Evolutionary conservation across 2,888 invertebrate genomes (phyloP).

Genomic region (Euproctis similis): DNA sequence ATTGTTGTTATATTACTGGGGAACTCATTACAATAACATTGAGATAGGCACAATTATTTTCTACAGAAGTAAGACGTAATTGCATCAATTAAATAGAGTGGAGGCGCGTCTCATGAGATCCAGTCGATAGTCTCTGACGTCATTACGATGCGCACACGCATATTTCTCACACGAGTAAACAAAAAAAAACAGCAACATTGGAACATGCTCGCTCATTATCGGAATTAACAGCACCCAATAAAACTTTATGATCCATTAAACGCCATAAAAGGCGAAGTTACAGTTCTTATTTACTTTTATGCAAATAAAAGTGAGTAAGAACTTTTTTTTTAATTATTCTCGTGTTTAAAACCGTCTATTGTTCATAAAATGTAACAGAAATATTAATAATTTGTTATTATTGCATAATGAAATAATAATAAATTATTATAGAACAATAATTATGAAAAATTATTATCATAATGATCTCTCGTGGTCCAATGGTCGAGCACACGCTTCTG

Average conservation of each 20-base stretch:
- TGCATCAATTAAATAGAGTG: conserved; percentile 65
- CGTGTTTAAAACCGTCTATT: no score
- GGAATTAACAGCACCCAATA: conserved; percentile 41
- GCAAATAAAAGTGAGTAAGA: conserved; percentile 26
- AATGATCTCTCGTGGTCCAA: no score
- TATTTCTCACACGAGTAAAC: conserved; percentile 47
- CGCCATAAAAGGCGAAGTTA: conserved; percentile 36
- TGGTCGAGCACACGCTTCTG: no score
- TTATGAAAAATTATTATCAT: no score
- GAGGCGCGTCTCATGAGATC: conserved; percentile 51
- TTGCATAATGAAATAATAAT: no score
- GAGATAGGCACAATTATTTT: conserved; percentile 60
- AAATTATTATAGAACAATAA: no score
- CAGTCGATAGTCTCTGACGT: conserved; percentile 46
- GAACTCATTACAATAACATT: conserved; percentile 49
- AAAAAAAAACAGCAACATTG: conserved; percentile 41
- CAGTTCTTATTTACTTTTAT: conserved; percentile 31
- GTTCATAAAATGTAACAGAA: no score
- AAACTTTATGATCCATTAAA: conserved; percentile 42
- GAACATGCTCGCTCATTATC: conserved; percentile 38
- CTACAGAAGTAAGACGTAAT: conserved; percentile 55
- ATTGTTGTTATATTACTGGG: conserved; percentile 54
- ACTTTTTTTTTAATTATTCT: no score
- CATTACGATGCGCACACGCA: conserved; percentile 59
- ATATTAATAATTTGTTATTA: no score